Base-by-base conservation (phyloP, 1,140 invertebrate species). In the Coenobita brevimanus region DNA sequence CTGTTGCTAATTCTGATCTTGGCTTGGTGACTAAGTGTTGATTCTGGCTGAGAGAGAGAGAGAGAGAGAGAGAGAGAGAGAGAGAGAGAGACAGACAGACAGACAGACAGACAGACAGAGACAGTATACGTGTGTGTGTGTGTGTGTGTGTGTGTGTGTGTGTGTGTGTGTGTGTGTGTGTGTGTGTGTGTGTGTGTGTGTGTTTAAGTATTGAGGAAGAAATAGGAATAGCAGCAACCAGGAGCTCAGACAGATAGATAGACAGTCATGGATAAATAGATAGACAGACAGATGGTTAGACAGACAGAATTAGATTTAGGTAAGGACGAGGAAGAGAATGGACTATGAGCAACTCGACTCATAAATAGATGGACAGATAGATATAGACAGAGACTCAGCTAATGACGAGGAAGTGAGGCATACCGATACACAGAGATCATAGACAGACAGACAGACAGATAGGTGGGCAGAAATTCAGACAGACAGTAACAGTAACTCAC, bases 121-220 rank as follows among this genome's bases (percentile, higher is more conserved):
- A n/a, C n/a, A n/a, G n/a, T n/a, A 57, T n/a, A 13, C 54, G 54
- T 13, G 54, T n/a, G n/a, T 13, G n/a, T 57, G 54, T 57, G 54
- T 57, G 54, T 57, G 54, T 57, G 54, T 57, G 54, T 57, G 54
- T 57, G 54, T 57, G 54, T n/a, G 54, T 57, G 54, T 57, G 54
- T 57, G 54, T 57, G 54, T 57, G 54, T 57, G 54, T 57, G 54
- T 57, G 54, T 57, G 54, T 57, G 54, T 57, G 54, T 57, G n/a
- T 10, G 54, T 57, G 54, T 57, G 13, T 57, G 54, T 57, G 54
- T 57, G n/a, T 10, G 54, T n/a, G n/a, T n/a, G n/a, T n/a, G n/a
- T n/a, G n/a, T n/a, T n/a, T n/a, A n/a, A n/a, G n/a, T n/a, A n/a
- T 57, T 10, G 54, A 57, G 54, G n/a, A 57, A n/a, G 54, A 57